A percentile compares a stretch with the other conserved stretches of the same genome.
Evolutionary conservation across 2,113 vertebrate species (phyloP).

Genomic region (Crotalus tigris): DNA sequence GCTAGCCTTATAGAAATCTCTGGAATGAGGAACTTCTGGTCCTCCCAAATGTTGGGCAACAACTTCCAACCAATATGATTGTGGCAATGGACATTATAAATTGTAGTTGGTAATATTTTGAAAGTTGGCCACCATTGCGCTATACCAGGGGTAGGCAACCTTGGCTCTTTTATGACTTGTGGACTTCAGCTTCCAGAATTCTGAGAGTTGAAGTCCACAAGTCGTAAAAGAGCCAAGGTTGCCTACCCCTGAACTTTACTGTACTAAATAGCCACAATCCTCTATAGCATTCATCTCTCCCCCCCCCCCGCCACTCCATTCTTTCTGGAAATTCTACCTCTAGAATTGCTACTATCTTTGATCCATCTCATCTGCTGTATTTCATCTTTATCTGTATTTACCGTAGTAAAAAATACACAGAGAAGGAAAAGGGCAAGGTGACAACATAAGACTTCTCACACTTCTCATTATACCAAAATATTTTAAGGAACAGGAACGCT

Average conservation of each 20-base stretch:
- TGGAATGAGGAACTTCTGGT: background rate
- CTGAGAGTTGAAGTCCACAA: too few species aligned
- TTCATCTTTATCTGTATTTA: background rate
- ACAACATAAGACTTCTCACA: background rate
- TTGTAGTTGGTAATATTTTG: background rate
- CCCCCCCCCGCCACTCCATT: accelerated
- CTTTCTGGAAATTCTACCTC: background rate
- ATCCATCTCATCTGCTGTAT: background rate
- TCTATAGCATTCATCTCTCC: background rate
- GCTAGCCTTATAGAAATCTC: background rate
- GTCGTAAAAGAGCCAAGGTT: too few species aligned
- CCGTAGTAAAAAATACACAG: background rate
- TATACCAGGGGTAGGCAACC: background rate
- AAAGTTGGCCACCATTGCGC: background rate
- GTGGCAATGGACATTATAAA: background rate
- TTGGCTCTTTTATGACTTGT: too few species aligned
- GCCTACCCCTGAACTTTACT: background rate
- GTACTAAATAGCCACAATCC: background rate
- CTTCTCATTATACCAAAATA: background rate
- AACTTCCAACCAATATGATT: background rate
- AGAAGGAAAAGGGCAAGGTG: background rate
- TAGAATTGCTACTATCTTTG: background rate
- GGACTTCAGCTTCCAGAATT: too few species aligned
- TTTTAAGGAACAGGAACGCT: background rate
- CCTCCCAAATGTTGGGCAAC: background rate